A percentile compares a stretch with the other conserved stretches of the same genome.
Conservation (phyloP, 2,888 invertebrate genomes). For the Patella depressa region DNA sequence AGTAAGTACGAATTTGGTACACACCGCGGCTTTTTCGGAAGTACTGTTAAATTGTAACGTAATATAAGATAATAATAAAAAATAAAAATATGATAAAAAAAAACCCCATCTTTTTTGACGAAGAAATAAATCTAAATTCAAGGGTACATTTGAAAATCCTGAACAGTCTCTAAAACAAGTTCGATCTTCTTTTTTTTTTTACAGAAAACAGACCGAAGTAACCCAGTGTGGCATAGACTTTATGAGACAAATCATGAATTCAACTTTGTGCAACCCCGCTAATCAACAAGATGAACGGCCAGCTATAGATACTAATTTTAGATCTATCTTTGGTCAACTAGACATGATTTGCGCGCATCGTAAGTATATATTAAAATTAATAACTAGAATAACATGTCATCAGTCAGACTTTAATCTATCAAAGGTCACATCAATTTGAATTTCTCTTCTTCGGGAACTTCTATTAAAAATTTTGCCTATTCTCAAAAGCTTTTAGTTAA, state of each 20-base stretch:
- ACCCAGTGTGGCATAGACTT: neutral
- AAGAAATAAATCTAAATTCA: neutral
- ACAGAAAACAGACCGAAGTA: too few species aligned
- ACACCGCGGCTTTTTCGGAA: too few species aligned
- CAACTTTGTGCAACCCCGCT: neutral
- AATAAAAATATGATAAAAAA: too few species aligned
- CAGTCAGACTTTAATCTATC: too few species aligned
- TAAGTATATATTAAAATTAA: neutral
- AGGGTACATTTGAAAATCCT: neutral
- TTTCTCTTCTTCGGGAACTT: too few species aligned
- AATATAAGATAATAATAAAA: too few species aligned
- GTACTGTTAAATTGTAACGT: too few species aligned
- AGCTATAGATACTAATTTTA: neutral
- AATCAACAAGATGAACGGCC: neutral
- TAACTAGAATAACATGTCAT: neutral
- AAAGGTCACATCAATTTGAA: too few species aligned
- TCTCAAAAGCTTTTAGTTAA: too few species aligned
- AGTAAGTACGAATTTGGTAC: too few species aligned
- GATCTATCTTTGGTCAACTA: neutral
- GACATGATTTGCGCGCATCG: neutral
- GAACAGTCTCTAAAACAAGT: neutral
- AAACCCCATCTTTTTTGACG: too few species aligned
- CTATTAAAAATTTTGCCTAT: too few species aligned
- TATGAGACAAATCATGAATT: neutral
- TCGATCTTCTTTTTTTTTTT: neutral